Base-by-base conservation (phyloP, 35 echinoderm and acorn worm genomes). In the Apostichopus californicus region DNA sequence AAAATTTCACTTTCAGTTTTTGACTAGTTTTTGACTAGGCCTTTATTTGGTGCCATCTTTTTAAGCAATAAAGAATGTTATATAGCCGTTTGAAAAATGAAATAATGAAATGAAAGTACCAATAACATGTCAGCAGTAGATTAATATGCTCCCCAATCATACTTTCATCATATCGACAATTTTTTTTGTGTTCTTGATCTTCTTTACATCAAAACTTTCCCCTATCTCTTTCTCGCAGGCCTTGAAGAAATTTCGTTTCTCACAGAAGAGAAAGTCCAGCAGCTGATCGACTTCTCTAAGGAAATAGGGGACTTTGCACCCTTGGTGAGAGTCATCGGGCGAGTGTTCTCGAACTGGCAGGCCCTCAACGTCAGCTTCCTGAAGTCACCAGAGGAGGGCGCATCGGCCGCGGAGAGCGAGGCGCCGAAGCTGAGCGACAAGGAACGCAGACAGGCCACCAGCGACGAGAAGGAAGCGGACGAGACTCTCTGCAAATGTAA, bases 311-410 rank as follows among this genome's bases (percentile, higher is more conserved):
- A 93, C 21, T 95, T 88, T 86, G 93, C 95, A 20, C 97, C 97
- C 46, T 78, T 99, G 46, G 97, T 99, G 6, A 83, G 97, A 57
- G 79, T 94, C 2, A 96, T 99, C 55, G 97, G 97, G 6, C 72
- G 90, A 81, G 95, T 99, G 0, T 96, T 99, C 89, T 99, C 97
- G 1, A 86, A 90, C 90, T 95, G 93, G 93, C 92, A 96, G 77
- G 87, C 91, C 13, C 80, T 99, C 11, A 99, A 96, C 65, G 92
- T 93, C n/a, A 99, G 97, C 54, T 99, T 99, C 73, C 73, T 98
- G 57, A 91, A 91, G 79, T 9, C 54, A 9, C 80, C 90, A 13
- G 73, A 60, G 5, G 85, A 89, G 77, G 77, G 75, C 26, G 84
- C 86, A 0, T 87, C 57, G 75, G 79, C 46, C 53, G 79, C 63